Evolutionary conservation across 2,888 invertebrate genomes (phyloP).

Genomic region (Drosophila glabriapex): DNA sequence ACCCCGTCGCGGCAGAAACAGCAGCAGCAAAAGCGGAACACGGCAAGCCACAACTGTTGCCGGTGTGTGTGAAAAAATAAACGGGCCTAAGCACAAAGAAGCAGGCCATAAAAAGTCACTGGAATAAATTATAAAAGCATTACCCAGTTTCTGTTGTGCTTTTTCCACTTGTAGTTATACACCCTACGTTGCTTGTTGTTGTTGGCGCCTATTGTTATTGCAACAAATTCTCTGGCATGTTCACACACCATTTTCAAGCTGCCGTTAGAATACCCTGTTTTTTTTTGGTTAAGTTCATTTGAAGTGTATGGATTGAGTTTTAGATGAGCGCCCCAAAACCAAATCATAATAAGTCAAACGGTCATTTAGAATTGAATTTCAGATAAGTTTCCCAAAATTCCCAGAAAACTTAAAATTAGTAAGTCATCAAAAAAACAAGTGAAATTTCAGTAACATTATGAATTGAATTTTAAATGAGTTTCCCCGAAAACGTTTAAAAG

Average conservation of each 20-base stretch:
- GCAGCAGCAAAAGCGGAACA: conserved; percentile 15
- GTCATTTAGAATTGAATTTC: neutral
- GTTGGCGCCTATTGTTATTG: conserved; percentile 37
- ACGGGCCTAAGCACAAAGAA: conserved; percentile 35
- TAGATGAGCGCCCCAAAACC: neutral
- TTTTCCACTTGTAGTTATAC: conserved; percentile 28
- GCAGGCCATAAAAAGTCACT: conserved; percentile 58
- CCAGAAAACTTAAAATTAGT: neutral
- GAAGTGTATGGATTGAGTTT: neutral
- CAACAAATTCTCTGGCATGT: conserved; percentile 32
- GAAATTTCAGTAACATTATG: neutral
- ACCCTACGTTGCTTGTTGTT: conserved; percentile 13
- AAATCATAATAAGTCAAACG: neutral
- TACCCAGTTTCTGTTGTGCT: conserved; percentile 68
- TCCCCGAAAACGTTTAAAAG: neutral
- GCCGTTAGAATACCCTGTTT: conserved; percentile 5
- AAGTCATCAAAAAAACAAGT: neutral
- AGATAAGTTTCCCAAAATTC: neutral
- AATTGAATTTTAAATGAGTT: neutral
- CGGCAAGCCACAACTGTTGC: conserved; percentile 29
- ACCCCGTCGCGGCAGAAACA: conserved; percentile 10
- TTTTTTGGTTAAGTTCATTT: neutral
- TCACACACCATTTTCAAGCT: conserved; percentile 26
- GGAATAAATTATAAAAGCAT: conserved; percentile 74
- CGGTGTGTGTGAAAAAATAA: conserved; percentile 46